Conservation (phyloP, 2,113 vertebrate genomes). For the Romanogobio albipinnatus region DNA sequence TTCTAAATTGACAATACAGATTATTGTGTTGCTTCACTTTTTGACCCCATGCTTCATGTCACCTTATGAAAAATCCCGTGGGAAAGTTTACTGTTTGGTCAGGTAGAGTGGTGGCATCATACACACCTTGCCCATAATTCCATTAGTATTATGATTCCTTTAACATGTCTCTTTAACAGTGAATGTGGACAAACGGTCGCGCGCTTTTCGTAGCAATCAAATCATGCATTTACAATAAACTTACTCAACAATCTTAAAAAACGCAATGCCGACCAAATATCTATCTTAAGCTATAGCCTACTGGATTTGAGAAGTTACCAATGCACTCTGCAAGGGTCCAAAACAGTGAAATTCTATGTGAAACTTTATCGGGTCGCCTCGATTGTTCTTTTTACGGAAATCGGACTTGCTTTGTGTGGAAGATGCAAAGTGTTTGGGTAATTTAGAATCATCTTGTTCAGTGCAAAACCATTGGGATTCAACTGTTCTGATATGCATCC, state of each 20-base stretch:
- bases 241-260: no score
- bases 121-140: slow-evolving; percentile 40
- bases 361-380: background rate
- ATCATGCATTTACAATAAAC: background rate
- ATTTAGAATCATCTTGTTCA: background rate
- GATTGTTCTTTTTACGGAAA: background rate
- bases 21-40: slow-evolving; percentile 1
- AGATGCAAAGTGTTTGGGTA: background rate
- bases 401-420: background rate
- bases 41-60: background rate
- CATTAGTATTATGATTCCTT: slow-evolving; percentile 44
- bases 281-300: background rate
- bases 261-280: background rate
- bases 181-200: slow-evolving; percentile 33
- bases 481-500: background rate
- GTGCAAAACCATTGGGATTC: background rate
- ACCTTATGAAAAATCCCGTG: slow-evolving; percentile 27
- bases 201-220: background rate
- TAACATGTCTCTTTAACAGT: slow-evolving; percentile 29
- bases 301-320: background rate
- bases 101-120: slow-evolving; percentile 27
- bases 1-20: background rate
- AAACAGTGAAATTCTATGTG: background rate
- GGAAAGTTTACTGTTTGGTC: slow-evolving; percentile 39
- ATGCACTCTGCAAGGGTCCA: background rate